Percentiles rank a stretch among this genome's conserved stretches.
phyloP scores from a whole-genome alignment of 2,113 vertebrate genomes.

The Salvelinus fontinalis region DNA sequence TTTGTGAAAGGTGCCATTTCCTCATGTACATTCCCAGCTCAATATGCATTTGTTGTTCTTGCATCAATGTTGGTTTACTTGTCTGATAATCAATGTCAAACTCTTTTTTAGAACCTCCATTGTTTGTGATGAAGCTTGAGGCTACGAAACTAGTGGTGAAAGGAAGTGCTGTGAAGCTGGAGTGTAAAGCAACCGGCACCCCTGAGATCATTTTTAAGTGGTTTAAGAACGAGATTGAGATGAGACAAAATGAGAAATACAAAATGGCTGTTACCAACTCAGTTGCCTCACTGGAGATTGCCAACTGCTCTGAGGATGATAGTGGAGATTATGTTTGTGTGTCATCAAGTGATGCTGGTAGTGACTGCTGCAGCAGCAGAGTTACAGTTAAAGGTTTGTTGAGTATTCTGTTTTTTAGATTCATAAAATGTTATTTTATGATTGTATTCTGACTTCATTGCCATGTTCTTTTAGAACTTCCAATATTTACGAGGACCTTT shows the following conservation, averaged over 20 bases:
- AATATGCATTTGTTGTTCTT: background rate
- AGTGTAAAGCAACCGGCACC: slow-evolving; percentile 89
- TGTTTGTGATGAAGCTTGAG: slow-evolving; percentile 87
- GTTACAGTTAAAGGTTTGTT: slow-evolving; percentile 93
- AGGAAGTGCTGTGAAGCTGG: slow-evolving; percentile 76
- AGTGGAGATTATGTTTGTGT: slow-evolving; percentile 91
- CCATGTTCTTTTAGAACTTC: slow-evolving; percentile 79
- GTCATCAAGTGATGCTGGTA: slow-evolving; percentile 92
- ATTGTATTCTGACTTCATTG: slow-evolving; percentile 31
- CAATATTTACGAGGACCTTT: slow-evolving; percentile 87
- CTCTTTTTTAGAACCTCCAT: slow-evolving; percentile 87
- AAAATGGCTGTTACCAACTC: slow-evolving; percentile 76
- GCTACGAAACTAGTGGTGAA: slow-evolving; percentile 82
- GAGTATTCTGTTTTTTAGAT: background rate
- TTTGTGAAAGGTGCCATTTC: slow-evolving; percentile 95
- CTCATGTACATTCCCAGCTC: slow-evolving; percentile 29
- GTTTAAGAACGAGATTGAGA: slow-evolving; percentile 89
- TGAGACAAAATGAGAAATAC: slow-evolving; percentile 81
- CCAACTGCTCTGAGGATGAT: slow-evolving; percentile 76
- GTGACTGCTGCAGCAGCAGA: slow-evolving; percentile 85
- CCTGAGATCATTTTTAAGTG: slow-evolving; percentile 88
- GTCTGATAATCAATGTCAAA: slow-evolving; percentile 36
- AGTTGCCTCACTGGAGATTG: slow-evolving; percentile 78
- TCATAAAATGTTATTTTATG: too few species aligned
- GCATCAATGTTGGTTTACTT: slow-evolving; percentile 13